Base-by-base conservation (phyloP, 2,797 vertebrate genomes). In the Argyrosomus regius region DNA sequence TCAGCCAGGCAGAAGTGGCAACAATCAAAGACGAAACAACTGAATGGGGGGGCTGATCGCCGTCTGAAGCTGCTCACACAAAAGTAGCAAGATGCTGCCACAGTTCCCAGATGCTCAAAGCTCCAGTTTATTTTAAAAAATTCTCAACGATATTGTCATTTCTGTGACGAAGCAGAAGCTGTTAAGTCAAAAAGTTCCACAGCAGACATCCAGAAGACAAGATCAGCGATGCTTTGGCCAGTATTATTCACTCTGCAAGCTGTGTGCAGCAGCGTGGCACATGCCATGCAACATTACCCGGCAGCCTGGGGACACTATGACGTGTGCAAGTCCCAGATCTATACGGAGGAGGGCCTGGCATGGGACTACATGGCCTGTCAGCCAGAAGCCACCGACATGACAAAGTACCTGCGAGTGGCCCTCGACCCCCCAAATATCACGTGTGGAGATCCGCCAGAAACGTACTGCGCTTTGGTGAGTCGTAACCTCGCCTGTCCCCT, bases 351-450 rank as follows among this genome's bases (percentile, higher is more conserved):
- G 91, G 98, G 97, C 80, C 96, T 97, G 90, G 95, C 97, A n/a
- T 99, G 98, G 98, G 98, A 99, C 97, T 99, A 99, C 94, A 99
- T 98, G 97, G 98, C 98, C 89, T 99, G 98, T 93, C 98, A 99
- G 87, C 98, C 98, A 0, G 98, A 99, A 96, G 97, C 97, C 80
- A 97, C 96, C 50, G 98, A 99, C 91, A 98, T 99, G 98, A 99
- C 98, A 89, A 97, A 97, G 89, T 99, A 96, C 18, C 96, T 99
- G 77, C 97, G 96, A 92, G 97, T 99, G 93, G 96, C 96, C 83
- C 94, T 99, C 82, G 97, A 99, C 90, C 98, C 98, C 46, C 96
- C 98, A 49, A 96, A 99, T 87, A 97, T 99, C 95, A 99, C 98
- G 3, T 99, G 98, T 87, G 98, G 98, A 93, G 97, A 99, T 93